These are phyloP conservation scores for Leptopilina drosophilae DNA, from an alignment of 2,888 invertebrate genomes.

Conservation along the genomic window DNA sequence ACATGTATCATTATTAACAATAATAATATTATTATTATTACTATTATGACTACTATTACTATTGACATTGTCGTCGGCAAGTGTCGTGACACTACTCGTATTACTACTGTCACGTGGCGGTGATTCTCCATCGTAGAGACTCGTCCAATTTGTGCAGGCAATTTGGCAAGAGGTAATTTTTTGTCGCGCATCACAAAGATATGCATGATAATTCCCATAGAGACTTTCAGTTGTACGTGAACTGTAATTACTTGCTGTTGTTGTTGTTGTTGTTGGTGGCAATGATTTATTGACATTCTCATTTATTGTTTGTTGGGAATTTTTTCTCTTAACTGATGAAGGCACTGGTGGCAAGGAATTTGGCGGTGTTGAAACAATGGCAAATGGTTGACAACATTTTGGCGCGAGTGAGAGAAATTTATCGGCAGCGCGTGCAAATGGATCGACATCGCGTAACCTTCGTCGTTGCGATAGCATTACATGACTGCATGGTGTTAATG, in stretches of 20 bases:
- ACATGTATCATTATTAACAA: not conserved
- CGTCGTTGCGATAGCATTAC: constrained; percentile 89
- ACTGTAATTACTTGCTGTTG: constrained; percentile 61
- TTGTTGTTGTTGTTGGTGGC: constrained; percentile 43
- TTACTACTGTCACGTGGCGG: constrained; percentile 77
- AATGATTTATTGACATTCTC: constrained; percentile 59
- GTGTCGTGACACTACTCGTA: constrained; percentile 61
- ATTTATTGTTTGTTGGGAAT: not conserved
- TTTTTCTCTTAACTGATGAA: constrained; percentile 40
- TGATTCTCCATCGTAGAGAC: constrained; percentile 84
- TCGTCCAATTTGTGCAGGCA: constrained; percentile 89
- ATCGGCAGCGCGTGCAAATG: constrained; percentile 86
- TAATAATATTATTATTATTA: not conserved
- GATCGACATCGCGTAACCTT: constrained; percentile 84
- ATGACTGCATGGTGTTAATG: constrained; percentile 89
- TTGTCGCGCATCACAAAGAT: constrained; percentile 89
- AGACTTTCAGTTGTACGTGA: constrained; percentile 79
- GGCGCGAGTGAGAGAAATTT: constrained; percentile 88
- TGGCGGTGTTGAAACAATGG: constrained; percentile 47
- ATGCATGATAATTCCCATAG: constrained; percentile 90
- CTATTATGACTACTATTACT: not conserved
- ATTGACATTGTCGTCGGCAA: constrained; percentile 62
- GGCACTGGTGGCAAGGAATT: constrained; percentile 61
- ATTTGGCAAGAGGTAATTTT: constrained; percentile 86
- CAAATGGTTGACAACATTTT: constrained; percentile 78